phyloP scores from a whole-genome alignment of 2,888 invertebrate genomes.

The Nematopogon swammerdamellus region DNA sequence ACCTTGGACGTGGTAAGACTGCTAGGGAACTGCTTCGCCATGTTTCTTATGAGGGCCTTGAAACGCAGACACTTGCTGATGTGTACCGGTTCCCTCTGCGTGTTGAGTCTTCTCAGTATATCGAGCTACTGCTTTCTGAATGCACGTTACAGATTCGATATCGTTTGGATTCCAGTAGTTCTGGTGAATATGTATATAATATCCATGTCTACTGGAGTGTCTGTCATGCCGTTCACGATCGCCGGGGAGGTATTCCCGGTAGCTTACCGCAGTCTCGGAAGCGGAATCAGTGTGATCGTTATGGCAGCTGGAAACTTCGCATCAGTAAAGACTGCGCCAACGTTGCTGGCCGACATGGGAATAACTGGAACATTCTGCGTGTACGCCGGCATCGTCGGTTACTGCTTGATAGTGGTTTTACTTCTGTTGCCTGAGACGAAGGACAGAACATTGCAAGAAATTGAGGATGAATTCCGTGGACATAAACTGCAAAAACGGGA shows the following conservation, averaged over 20 bases:
- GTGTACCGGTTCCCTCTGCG: constrained; percentile 56
- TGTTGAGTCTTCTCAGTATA: constrained; percentile 54
- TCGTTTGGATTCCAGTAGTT: constrained; percentile 38
- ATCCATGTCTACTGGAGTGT: constrained; percentile 57
- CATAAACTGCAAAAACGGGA: not conserved
- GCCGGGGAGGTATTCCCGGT: constrained; percentile 68
- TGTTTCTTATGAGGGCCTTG: constrained; percentile 56
- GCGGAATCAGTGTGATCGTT: constrained; percentile 60
- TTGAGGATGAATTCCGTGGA: constrained; percentile 4
- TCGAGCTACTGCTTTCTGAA: constrained; percentile 39
- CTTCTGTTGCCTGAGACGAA: constrained; percentile 4
- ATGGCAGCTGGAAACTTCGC: constrained; percentile 19
- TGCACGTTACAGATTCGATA: constrained; percentile 23
- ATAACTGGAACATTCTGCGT: constrained; percentile 13
- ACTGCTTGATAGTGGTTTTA: not conserved
- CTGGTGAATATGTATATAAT: constrained; percentile 55
- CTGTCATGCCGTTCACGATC: constrained; percentile 69
- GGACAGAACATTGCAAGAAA: constrained; percentile 4
- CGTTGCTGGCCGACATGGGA: constrained; percentile 14
- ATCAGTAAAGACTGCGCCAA: constrained; percentile 17
- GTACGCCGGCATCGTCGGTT: not conserved
- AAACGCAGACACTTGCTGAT: constrained; percentile 60
- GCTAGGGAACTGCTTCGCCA: constrained; percentile 57
- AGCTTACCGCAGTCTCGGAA: constrained; percentile 60
- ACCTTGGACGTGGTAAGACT: constrained; percentile 62